Evolutionary conservation across 2,797 vertebrate species (phyloP).

Genomic region (Zalophus californianus): DNA sequence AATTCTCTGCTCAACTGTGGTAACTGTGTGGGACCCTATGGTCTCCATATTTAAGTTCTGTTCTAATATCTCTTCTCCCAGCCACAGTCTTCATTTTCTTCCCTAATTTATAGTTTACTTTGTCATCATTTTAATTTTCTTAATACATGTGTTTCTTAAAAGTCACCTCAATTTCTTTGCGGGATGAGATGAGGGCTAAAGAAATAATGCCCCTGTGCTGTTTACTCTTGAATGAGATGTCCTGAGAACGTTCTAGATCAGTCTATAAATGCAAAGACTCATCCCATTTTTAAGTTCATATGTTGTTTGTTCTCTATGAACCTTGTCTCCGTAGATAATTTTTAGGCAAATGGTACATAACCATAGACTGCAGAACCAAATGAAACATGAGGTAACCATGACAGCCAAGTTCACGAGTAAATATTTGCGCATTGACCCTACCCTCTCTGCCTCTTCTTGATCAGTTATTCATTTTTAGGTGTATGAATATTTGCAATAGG

Average conservation of each 20-base stretch:
- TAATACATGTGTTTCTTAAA: constrained; percentile 23
- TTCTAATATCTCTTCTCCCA: background rate
- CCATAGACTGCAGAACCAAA: constrained; percentile 11
- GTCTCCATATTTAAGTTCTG: background rate
- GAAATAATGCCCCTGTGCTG: background rate
- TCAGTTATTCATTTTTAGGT: background rate
- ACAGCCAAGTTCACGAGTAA: constrained; percentile 28
- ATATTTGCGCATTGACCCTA: background rate
- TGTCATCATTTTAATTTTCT: constrained; percentile 22
- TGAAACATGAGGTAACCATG: background rate
- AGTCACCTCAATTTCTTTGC: background rate
- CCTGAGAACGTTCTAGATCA: background rate
- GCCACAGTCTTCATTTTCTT: background rate
- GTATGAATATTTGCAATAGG: background rate
- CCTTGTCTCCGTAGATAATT: constrained; percentile 6
- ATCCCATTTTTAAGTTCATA: constrained; percentile 42
- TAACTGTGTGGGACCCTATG: background rate
- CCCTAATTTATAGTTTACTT: constrained; percentile 16
- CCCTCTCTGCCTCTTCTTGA: background rate
- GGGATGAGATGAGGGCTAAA: background rate
- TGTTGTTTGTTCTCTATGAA: constrained; percentile 26
- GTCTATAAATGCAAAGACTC: background rate
- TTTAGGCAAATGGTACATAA: constrained; percentile 13
- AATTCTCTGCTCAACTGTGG: background rate
- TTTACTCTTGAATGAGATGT: background rate